phyloP scores from a whole-genome alignment of 2,797 vertebrate species.

The Gymnocypris eckloni region DNA sequence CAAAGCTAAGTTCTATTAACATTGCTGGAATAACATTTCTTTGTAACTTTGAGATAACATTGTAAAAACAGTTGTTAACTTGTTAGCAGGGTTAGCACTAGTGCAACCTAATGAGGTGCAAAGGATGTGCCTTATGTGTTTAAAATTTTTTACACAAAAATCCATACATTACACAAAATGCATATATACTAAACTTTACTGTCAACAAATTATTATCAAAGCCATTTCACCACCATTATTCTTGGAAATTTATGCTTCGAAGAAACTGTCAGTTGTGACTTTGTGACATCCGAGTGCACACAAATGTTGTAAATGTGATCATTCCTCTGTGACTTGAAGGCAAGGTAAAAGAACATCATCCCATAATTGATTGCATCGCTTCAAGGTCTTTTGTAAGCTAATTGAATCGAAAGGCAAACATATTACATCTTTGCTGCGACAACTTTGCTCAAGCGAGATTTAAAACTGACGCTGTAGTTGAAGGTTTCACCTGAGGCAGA shows the following conservation, averaged over 20 bases:
- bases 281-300: background rate
- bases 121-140: background rate
- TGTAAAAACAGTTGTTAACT: too few species aligned
- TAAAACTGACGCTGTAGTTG: slow-evolving; percentile 51
- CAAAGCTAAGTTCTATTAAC: too few species aligned
- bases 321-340: background rate
- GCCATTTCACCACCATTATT: background rate
- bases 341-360: slow-evolving; percentile 51
- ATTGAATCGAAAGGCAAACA: slow-evolving; percentile 67
- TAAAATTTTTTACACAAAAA: background rate
- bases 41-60: too few species aligned
- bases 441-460: slow-evolving; percentile 52
- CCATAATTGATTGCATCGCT: slow-evolving; percentile 59
- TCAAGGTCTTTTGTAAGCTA: slow-evolving; percentile 66
- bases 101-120: background rate
- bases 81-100: background rate
- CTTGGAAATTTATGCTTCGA: background rate
- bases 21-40: too few species aligned
- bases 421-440: slow-evolving; percentile 60
- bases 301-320: background rate
- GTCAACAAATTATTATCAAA: background rate
- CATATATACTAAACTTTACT: background rate
- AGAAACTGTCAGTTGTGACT: background rate
- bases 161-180: background rate
- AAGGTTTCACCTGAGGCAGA: slow-evolving; percentile 55